Evolutionary conservation across 1,140 invertebrate genomes (phyloP), one percentile per base, ranked within the genome.

Genomic region (Eriosoma lanigerum): DNA sequence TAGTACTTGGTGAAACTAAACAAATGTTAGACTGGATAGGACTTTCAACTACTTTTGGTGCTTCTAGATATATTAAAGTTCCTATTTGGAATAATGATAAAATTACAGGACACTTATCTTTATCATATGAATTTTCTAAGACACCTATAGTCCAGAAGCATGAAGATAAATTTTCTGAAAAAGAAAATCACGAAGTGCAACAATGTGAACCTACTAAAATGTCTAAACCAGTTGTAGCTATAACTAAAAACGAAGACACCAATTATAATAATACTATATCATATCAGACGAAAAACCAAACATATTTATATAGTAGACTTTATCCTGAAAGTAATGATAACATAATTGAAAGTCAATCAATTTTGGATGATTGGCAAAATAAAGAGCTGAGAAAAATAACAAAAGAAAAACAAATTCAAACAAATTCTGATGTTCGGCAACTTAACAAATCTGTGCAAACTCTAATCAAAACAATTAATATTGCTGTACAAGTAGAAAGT

Each of bases 1-100:
- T 78, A 44, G 15, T 60, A 26, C 21, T 76, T 6, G 75, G 75
- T 60, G 75, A 78, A 60, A 78, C 75, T 19, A 78, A 78, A 78
- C 56, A 56, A 60, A 78, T 78, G 75, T 62, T 78, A 26, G 75
- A 78, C n/a, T 78, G 75, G 75, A 46, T 32, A 44, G 75, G 38
- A 46, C 62, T 78, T 60, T 46, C 24, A 60, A 62, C 75, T 29
- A 26, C 10, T 26, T 62, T 58, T 29, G 15, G 1, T 46, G 38
- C 13, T 46, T 13, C 56, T 13, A 6, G 75, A 46, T 62, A 19
- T 62, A 48, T 78, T 29, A 78, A 78, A 78, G 44, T 78, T 78
- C 75, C 75, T 46, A 62, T 78, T 19, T 78, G 56, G 75, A 46
- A 26, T 60, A 78, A 62, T 46, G n/a, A 62, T 62, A 78, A 78